Conservation (phyloP, 2,113 vertebrate genomes). For the Caretta caretta region DNA sequence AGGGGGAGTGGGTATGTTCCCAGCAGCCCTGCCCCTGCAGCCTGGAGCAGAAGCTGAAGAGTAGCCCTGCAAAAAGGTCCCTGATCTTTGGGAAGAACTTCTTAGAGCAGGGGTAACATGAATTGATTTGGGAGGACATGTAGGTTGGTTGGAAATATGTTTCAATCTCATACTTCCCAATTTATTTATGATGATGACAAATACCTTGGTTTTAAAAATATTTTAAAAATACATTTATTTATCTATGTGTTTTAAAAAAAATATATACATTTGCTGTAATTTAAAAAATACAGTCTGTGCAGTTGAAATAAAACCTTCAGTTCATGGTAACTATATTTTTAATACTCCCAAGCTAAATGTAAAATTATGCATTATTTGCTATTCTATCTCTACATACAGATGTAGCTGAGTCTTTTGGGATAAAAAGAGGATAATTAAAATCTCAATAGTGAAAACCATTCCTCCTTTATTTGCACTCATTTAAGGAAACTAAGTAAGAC, state of each 20-base stretch:
- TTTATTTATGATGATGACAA: background rate
- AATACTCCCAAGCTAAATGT: background rate
- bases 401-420: background rate
- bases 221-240: background rate
- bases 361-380: background rate
- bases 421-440: background rate
- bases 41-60: background rate
- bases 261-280: background rate
- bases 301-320: background rate
- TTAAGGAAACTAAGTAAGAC: background rate
- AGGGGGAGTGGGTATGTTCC: background rate
- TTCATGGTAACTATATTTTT: background rate
- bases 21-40: background rate
- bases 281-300: background rate
- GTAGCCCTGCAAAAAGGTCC: background rate
- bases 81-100: background rate
- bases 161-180: background rate
- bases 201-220: background rate
- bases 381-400: background rate
- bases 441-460: background rate
- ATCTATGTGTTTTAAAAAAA: background rate
- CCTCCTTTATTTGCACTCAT: background rate
- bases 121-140: background rate
- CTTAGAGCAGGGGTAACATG: background rate
- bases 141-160: background rate